Evolutionary conservation across 2,888 invertebrate species (phyloP).

Genomic region (Tigriopus californicus): DNA sequence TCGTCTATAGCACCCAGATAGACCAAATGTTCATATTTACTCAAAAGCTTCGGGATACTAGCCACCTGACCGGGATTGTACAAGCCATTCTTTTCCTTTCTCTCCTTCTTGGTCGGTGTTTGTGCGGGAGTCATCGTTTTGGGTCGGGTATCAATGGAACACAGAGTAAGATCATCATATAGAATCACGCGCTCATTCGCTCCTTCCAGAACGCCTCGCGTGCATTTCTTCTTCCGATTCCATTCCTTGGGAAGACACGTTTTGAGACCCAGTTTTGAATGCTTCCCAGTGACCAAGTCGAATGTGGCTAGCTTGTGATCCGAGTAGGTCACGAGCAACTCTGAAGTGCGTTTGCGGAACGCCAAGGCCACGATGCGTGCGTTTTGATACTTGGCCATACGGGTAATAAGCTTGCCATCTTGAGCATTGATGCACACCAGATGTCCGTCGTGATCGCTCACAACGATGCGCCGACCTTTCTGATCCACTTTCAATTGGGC

Average conservation of each 20-base stretch:
- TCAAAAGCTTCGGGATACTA: not conserved
- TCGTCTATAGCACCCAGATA: not conserved
- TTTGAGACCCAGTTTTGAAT: not conserved
- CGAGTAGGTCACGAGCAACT: not conserved
- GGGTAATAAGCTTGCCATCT: not conserved
- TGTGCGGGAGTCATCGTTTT: not conserved
- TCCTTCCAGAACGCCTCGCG: not conserved
- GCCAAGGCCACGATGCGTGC: not conserved
- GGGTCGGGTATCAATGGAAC: not conserved
- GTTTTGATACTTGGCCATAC: not conserved
- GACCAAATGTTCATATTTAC: slow-evolving; percentile 7
- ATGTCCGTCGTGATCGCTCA: not conserved
- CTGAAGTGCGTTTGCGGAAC: not conserved
- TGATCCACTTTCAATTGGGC: not conserved
- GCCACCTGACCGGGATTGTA: too few relatives aligned
- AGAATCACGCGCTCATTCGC: not conserved
- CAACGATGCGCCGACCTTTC: not conserved
- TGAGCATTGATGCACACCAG: not conserved
- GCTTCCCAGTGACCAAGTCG: not conserved
- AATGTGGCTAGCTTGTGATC: slow-evolving; percentile 1
- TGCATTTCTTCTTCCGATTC: not conserved
- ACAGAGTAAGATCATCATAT: not conserved
- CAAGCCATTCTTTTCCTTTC: not conserved
- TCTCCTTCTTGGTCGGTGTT: not conserved
- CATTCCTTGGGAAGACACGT: not conserved